Evolutionary conservation across 2,797 vertebrate species (phyloP).

Genomic region (Platalea minor): DNA sequence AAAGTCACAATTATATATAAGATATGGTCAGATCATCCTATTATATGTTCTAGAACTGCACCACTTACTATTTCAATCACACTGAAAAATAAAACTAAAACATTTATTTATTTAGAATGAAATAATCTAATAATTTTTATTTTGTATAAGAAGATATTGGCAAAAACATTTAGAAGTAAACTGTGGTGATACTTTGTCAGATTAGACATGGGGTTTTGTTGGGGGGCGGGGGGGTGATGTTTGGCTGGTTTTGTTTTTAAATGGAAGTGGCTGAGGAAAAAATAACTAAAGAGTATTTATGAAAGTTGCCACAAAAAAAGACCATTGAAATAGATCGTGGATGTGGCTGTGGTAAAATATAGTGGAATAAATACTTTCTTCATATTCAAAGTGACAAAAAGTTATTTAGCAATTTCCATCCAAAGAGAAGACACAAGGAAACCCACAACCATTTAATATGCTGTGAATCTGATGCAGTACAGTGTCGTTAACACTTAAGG

Average conservation of each 20-base stretch:
- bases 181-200: neutral
- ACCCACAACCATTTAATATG: neutral
- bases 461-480: neutral
- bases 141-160: neutral
- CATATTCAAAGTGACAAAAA: neutral
- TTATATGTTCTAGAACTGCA: neutral
- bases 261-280: neutral
- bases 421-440: neutral
- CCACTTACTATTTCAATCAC: neutral
- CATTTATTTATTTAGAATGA: neutral
- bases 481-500: neutral
- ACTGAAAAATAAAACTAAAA: neutral
- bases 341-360: neutral
- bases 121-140: neutral
- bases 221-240: too few species aligned
- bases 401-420: neutral
- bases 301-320: neutral
- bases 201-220: neutral
- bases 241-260: neutral
- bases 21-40: neutral
- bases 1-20: neutral
- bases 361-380: neutral
- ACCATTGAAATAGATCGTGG: neutral
- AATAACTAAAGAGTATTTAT: neutral
- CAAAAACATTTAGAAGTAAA: neutral